Base-by-base conservation (phyloP, 2,888 invertebrate species). In the Nebria brevicollis region DNA sequence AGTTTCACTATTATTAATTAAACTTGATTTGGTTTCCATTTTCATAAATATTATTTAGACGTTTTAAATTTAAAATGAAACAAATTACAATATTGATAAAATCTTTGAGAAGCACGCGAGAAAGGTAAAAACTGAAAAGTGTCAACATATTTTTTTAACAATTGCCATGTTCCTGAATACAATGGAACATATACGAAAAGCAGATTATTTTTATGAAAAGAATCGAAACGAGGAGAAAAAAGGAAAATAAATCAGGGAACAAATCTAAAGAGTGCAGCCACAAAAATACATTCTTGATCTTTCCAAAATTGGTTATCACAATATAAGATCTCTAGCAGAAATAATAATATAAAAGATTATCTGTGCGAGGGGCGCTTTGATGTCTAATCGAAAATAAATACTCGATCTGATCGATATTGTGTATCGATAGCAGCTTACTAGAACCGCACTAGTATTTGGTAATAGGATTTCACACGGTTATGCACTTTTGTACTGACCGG, bases 291-390 rank as follows among this genome's bases (percentile, higher is more conserved):
- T 77, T 77, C 77, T 77, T 77, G 77, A 77, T 77, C 77, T 77
- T 77, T 77, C 77, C 11, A 54, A 54, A 77, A 77, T 77, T 72
- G 77, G 65, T 72, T 77, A 77, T 77, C 77, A 72, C 70, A 34
- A 72, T 25, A 65, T 10, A 54, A 65, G 26, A 77, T 77, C 77
- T 72, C 15, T 72, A 64, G 20, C 68, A 64, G 72, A 77, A 54
- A 54, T 54, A 54, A 54, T 54, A 79, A 79, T 78, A 78, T 54
- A 77, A 66, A 84, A 85, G 85, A 84, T 88, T 88, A 88, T 88
- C 88, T 86, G 85, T 85, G 87, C 86, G 85, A 85, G 87, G 87
- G 87, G 88, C 85, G 85, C 87, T 89, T 89, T 88, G 88, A 88
- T 86, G 87, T 87, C 82, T 86, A 87, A 87, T 88, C 87, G 87